Base-by-base conservation (phyloP, 2,797 vertebrate genomes). In the Falco columbarius region DNA sequence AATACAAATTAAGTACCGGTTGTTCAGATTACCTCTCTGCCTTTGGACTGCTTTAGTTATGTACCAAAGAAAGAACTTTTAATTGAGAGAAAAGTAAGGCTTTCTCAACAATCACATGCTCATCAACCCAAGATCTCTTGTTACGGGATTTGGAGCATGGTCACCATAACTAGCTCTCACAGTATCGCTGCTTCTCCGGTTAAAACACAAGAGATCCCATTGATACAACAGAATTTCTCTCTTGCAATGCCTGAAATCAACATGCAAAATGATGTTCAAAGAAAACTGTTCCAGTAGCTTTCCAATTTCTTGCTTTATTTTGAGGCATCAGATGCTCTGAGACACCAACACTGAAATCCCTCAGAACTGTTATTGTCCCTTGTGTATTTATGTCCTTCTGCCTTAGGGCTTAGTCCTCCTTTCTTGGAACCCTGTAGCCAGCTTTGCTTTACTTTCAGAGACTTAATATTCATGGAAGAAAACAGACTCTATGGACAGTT, bases 21-120 rank as follows among this genome's bases (percentile, higher is more conserved):
- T 12, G 2, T 66, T 89, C 54, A 62, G 83, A 93, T 89, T 94
- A 95, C 54, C 67, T 84, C n/a, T 81, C 58, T 95, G 93, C 88
- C 91, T 90, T 91, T 89, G 44, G 59, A 66, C 73, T 94, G 54
- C 42, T 86, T 91, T 68, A 56, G 42, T 73, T 75, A 65, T 13
- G 34, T 20, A 91, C 18, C 47, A 27, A 81, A 81, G 40, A 18
- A 75, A 86, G 52, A 86, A 81, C 38, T 75, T 85, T 30, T 16
- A 92, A 13, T 5, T 77, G n/a, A 91, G 66, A 88, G 27, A 65
- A 83, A 75, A 82, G 17, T 23, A 29, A 70, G 30, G 40, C 38
- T 75, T 75, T 62, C 49, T 81, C 55, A 91, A 19, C 6, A 38
- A 32, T 40, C 62, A 46, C 30, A 65, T 66, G 58, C 30, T 71